These are phyloP conservation scores for Chondrosia reniformis DNA, from an alignment of 37 sponge, comb jelly and placozoan species.

Conservation along the genomic window DNA sequence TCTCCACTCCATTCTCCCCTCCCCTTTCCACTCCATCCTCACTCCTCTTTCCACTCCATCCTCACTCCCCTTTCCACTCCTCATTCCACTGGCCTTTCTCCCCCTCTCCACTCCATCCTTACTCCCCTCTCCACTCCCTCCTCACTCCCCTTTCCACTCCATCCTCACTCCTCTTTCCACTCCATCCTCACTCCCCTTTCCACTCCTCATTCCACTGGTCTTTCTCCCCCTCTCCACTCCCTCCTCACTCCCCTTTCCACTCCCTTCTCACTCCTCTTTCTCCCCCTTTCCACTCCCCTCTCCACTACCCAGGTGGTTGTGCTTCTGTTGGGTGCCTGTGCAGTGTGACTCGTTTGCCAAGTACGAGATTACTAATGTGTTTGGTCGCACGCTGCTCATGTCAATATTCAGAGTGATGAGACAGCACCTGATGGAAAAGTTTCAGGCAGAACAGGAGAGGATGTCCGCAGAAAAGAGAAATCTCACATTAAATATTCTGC, in stretches of 20 bases:
- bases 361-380: constrained; percentile 69
- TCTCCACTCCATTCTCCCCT: not conserved
- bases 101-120: not conserved
- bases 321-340: constrained; percentile 85
- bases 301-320: constrained; percentile 71
- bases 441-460: constrained; percentile 68
- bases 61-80: not conserved
- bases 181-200: too few species aligned
- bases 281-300: too few species aligned
- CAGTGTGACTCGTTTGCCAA: constrained; percentile 69
- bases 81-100: not conserved
- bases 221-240: too few species aligned
- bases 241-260: too few species aligned
- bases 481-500: constrained; percentile 53
- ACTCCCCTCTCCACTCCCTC: not conserved
- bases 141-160: too few species aligned
- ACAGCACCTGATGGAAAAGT: constrained; percentile 72
- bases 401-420: constrained; percentile 72
- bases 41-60: not conserved
- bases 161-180: too few species aligned
- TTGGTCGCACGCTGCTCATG: constrained; percentile 79
- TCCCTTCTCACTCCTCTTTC: too few species aligned
- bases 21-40: not conserved
- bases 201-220: too few species aligned
- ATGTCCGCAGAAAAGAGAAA: constrained; percentile 63